A percentile compares a stretch with the other conserved stretches of the same genome.
phyloP scores from a whole-genome alignment of 1,140 invertebrate species.

The Orchesella cincta region DNA sequence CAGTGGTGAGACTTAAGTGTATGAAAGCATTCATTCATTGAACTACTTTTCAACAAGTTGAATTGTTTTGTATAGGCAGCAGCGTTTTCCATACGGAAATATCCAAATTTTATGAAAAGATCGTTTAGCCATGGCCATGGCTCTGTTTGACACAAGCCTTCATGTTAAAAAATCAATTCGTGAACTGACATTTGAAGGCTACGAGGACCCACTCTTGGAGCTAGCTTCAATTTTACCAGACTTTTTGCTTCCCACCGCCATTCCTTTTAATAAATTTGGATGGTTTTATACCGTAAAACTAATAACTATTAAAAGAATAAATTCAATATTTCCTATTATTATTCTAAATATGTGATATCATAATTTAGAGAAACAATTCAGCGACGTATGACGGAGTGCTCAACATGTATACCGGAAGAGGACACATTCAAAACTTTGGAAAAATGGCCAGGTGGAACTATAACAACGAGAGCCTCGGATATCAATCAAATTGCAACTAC shows the following conservation, averaged over 20 bases:
- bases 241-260: conserved; percentile 59
- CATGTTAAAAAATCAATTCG: conserved; percentile 67
- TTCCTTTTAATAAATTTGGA: conserved; percentile 72
- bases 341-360: no score
- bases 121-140: conserved; percentile 37
- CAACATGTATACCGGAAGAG: conserved; percentile 70
- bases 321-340: no score
- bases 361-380: conserved; percentile 68
- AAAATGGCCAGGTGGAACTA: conserved; percentile 69
- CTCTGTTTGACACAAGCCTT: conserved; percentile 58
- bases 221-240: conserved; percentile 62
- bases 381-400: conserved; percentile 71
- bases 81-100: conserved; percentile 62
- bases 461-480: background rate
- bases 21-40: no score
- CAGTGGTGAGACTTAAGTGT: conserved; percentile 64
- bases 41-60: no score
- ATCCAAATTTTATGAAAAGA: conserved; percentile 38
- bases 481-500: background rate
- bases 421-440: conserved; percentile 66
- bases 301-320: no score
- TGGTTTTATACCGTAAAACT: conserved; percentile 78
- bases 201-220: conserved; percentile 71
- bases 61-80: conserved; percentile 67
- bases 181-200: conserved; percentile 76